These are phyloP conservation scores for Catharus bicknelli DNA, from an alignment of 2,113 vertebrate genomes.

Conservation along the genomic window DNA sequence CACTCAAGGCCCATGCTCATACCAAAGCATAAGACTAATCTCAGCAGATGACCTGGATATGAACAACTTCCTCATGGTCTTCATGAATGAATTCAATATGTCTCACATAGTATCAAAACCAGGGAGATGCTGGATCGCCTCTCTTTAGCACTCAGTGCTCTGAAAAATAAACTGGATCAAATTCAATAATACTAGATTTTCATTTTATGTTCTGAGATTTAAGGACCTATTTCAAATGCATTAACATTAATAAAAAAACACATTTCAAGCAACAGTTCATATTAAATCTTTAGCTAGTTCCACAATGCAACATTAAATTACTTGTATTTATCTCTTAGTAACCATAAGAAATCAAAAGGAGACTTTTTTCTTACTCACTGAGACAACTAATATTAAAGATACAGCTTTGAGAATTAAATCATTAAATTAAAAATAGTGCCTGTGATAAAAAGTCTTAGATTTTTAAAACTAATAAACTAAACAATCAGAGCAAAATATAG, in stretches of 20 bases:
- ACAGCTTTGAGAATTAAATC: not conserved
- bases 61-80: not conserved
- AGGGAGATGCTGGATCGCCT: not conserved
- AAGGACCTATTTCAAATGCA: constrained; percentile 22
- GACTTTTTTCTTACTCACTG: not conserved
- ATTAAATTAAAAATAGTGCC: not conserved
- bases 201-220: not conserved
- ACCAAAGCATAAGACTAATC: not conserved
- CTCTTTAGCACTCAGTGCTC: not conserved
- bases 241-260: not conserved
- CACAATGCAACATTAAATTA: not conserved
- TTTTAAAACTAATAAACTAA: constrained; percentile 12
- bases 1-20: not conserved
- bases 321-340: constrained; percentile 1
- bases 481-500: not conserved
- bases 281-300: not conserved
- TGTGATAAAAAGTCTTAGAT: not conserved
- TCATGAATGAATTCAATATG: not conserved
- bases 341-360: not conserved
- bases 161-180: not conserved
- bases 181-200: not conserved
- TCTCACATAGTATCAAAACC: not conserved
- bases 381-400: not conserved
- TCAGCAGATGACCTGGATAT: not conserved
- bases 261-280: not conserved